These are phyloP conservation scores for Caenorhabditis sulstoni DNA, from an alignment of 2,888 invertebrate genomes.

Conservation along the genomic window DNA sequence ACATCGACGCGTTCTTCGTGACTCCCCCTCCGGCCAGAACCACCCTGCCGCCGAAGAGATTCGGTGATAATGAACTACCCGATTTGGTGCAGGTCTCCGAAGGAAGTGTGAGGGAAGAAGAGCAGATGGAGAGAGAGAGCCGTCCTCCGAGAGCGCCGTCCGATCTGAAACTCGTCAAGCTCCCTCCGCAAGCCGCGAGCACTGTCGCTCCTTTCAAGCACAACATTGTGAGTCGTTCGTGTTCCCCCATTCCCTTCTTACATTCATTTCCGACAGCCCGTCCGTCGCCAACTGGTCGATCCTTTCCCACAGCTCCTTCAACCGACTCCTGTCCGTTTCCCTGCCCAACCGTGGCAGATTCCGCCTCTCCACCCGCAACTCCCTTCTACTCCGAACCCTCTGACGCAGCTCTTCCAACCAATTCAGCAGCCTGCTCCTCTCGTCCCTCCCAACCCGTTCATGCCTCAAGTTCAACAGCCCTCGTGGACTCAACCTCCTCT, in stretches of 20 bases:
- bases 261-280: constrained; percentile 21
- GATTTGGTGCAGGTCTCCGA: constrained; percentile 40
- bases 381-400: constrained; percentile 43
- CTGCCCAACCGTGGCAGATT: constrained; percentile 76
- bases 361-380: constrained; percentile 64
- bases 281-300: constrained; percentile 25
- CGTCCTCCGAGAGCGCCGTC: constrained; percentile 23
- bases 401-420: constrained; percentile 49
- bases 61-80: constrained; percentile 45
- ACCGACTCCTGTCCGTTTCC: constrained; percentile 68
- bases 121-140: constrained; percentile 16
- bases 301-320: constrained; percentile 18
- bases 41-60: constrained; percentile 53
- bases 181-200: constrained; percentile 53
- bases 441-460: constrained; percentile 53
- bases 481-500: constrained; percentile 41
- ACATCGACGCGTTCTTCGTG: constrained; percentile 70
- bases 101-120: constrained; percentile 53
- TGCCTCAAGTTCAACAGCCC: constrained; percentile 35
- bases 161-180: constrained; percentile 59
- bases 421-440: constrained; percentile 25
- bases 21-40: constrained; percentile 67
- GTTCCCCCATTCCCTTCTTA: not conserved
- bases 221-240: constrained; percentile 58
- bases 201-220: constrained; percentile 64